Evolutionary conservation across 1,140 invertebrate species (phyloP).

Genomic region (Atta texana): DNA sequence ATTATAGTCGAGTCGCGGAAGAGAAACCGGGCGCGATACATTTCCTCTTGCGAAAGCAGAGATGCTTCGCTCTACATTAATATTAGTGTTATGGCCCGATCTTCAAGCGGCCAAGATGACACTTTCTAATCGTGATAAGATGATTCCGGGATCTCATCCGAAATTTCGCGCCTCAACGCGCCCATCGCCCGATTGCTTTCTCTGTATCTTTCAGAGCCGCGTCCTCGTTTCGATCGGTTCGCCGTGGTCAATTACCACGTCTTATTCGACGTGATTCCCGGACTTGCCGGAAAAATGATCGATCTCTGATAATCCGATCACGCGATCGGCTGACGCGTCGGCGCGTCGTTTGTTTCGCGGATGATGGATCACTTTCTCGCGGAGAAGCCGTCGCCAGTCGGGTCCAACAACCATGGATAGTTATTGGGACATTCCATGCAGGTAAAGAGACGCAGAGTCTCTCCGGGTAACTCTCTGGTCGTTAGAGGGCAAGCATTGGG

Average conservation of each 20-base stretch:
- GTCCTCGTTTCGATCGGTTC: slow-evolving; percentile 7
- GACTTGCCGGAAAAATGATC: neutral
- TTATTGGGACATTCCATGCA: slow-evolving; percentile 98
- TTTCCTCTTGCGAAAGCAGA: slow-evolving; percentile 38
- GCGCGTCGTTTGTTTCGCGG: slow-evolving; percentile 1
- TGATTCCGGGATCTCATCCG: slow-evolving; percentile 21
- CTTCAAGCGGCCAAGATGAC: neutral
- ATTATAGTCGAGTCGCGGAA: slow-evolving; percentile 19
- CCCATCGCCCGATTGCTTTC: slow-evolving; percentile 45
- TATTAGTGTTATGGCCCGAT: neutral
- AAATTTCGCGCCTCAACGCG: slow-evolving; percentile 14
- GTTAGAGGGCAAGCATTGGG: slow-evolving; percentile 96
- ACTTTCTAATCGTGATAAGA: slow-evolving; percentile 56
- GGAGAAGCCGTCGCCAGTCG: slow-evolving; percentile 97
- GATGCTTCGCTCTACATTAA: neutral
- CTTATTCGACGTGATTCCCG: slow-evolving; percentile 11
- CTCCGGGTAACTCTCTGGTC: slow-evolving; percentile 95
- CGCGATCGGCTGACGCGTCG: slow-evolving; percentile 29
- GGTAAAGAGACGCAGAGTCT: slow-evolving; percentile 96
- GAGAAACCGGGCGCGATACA: slow-evolving; percentile 31
- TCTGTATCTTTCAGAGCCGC: slow-evolving; percentile 17
- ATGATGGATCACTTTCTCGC: slow-evolving; percentile 88
- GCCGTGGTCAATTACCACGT: slow-evolving; percentile 19
- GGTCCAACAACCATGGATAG: slow-evolving; percentile 98
- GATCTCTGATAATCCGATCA: slow-evolving; percentile 18